Evolutionary conservation across 2,113 vertebrate species (phyloP).

Genomic region (Psittacula cyanocephala): DNA sequence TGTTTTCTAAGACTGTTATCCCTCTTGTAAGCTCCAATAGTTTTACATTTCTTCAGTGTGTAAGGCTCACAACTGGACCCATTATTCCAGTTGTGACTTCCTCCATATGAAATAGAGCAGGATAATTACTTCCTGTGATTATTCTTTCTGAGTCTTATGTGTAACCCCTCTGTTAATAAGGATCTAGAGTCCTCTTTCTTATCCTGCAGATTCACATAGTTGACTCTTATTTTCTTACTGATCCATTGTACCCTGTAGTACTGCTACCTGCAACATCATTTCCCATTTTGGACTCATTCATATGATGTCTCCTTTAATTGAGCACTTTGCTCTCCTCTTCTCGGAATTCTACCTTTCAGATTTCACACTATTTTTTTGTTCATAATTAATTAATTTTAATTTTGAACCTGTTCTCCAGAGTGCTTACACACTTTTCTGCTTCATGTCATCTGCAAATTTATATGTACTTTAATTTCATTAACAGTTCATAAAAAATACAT

Average conservation of each 20-base stretch:
- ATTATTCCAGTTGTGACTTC: background rate
- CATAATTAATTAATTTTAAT: background rate
- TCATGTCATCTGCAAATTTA: background rate
- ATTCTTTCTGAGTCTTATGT: background rate
- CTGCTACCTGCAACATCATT: background rate
- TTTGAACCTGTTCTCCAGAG: background rate
- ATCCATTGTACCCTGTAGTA: background rate
- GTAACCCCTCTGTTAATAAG: background rate
- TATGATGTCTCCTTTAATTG: background rate
- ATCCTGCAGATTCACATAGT: background rate
- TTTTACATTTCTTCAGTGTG: background rate
- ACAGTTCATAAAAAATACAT: background rate
- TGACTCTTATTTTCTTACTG: background rate
- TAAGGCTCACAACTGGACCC: background rate
- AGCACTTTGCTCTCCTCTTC: background rate
- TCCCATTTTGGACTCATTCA: background rate
- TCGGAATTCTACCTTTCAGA: background rate
- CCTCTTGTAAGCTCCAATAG: background rate
- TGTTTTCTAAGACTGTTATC: background rate
- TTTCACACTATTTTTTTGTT: background rate
- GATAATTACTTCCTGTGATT: background rate
- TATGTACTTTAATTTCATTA: background rate
- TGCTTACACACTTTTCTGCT: background rate
- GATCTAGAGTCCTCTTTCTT: background rate
- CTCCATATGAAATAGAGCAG: background rate